These are phyloP conservation scores for Cyphomyrus discorhynchus DNA, from an alignment of 2,113 vertebrate genomes.

Conservation along the genomic window DNA sequence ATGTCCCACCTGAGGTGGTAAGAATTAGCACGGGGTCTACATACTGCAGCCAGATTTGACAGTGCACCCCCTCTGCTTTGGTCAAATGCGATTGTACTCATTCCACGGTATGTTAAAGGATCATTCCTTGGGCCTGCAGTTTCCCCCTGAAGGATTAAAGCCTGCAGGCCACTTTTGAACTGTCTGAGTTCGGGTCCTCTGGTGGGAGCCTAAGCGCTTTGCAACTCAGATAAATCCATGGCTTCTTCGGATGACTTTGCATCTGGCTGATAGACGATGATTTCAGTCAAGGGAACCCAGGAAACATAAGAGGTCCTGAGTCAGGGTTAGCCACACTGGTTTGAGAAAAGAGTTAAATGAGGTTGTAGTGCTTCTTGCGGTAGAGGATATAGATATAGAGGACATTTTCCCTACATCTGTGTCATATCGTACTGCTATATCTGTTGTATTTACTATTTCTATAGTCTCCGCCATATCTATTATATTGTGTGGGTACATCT, in stretches of 20 bases:
- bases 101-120: conserved; percentile 40
- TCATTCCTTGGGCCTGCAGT: conserved; percentile 37
- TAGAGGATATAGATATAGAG: not conserved
- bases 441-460: not conserved
- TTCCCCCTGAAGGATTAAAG: conserved; percentile 44
- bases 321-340: not conserved
- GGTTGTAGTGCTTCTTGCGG: not conserved
- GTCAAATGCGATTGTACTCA: conserved; percentile 26
- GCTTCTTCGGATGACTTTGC: conserved; percentile 16
- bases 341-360: too few relatives aligned
- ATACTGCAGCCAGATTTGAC: not conserved
- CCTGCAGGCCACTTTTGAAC: conserved; percentile 45
- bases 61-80: not conserved
- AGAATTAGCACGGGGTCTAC: not conserved
- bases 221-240: not conserved
- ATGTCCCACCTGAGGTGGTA: not conserved
- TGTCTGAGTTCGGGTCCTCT: conserved; percentile 19
- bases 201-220: conserved; percentile 10
- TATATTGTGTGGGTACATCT: not conserved
- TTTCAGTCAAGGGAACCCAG: not conserved
- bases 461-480: not conserved
- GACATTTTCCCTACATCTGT: not conserved
- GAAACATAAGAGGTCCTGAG: not conserved
- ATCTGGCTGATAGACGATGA: not conserved
- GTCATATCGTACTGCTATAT: not conserved